Conservation (phyloP, 2,888 invertebrate species). For the Drosophila infuscata region DNA sequence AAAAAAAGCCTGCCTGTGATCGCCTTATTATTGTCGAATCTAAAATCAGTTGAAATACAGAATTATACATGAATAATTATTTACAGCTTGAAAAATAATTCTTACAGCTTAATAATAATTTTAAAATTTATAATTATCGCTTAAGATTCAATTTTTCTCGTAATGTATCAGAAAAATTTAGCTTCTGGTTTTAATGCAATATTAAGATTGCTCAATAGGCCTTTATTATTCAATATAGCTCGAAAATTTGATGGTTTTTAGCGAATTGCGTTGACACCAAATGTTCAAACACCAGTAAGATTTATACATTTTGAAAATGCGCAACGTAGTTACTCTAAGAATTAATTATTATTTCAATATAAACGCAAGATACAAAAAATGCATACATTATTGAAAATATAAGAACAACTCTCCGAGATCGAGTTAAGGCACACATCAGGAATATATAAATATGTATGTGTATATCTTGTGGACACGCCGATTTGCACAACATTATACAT, state of each 20-base stretch:
- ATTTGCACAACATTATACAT: background rate
- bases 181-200: background rate
- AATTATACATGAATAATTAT: background rate
- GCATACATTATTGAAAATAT: background rate
- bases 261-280: background rate
- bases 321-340: background rate
- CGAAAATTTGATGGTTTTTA: background rate
- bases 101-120: background rate
- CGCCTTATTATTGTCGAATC: background rate
- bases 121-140: background rate
- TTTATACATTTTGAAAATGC: background rate
- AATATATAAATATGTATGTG: background rate
- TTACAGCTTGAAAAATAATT: background rate
- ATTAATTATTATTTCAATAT: background rate
- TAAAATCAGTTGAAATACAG: too few species aligned
- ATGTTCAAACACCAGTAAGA: background rate
- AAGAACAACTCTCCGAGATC: background rate
- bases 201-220: too few species aligned
- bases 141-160: background rate
- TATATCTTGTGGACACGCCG: background rate
- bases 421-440: background rate
- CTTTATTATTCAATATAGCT: background rate
- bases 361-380: background rate
- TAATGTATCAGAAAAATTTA: background rate
- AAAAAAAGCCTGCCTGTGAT: accelerated